Conservation (phyloP, 2,888 invertebrate species). For the Drosophila demipolita region DNA sequence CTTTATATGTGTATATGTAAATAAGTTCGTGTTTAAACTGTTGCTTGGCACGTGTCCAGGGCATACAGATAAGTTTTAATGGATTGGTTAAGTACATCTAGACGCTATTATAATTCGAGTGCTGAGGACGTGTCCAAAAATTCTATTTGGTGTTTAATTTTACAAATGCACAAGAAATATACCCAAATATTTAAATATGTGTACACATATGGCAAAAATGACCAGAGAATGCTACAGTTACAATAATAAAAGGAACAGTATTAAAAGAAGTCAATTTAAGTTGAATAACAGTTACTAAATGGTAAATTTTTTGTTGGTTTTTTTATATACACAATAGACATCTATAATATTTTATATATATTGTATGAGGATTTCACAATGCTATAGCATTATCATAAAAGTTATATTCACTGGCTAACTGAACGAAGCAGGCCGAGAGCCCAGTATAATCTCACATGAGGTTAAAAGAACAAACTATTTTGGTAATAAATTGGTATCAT, state of each 20-base stretch:
- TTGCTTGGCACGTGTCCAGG: constrained; percentile 1
- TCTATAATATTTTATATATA: neutral
- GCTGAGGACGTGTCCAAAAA: constrained; percentile 34
- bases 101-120: constrained; percentile 17
- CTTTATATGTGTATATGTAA: constrained; percentile 11
- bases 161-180: constrained; percentile 58
- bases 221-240: constrained; percentile 1
- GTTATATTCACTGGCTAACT: constrained; percentile 6
- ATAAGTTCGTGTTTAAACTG: neutral
- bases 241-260: constrained; percentile 3
- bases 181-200: constrained; percentile 1
- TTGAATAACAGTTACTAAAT: constrained; percentile 1
- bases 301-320: neutral
- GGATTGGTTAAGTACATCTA: constrained; percentile 52
- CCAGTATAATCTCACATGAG: neutral
- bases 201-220: constrained; percentile 22
- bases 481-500: constrained; percentile 5
- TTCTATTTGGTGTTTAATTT: constrained; percentile 48
- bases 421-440: neutral
- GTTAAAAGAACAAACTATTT: constrained; percentile 3
- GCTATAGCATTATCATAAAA: neutral
- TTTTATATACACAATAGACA: constrained; percentile 1
- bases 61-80: constrained; percentile 24
- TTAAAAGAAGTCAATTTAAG: neutral
- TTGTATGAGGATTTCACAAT: neutral